A percentile compares a stretch with the other conserved stretches of the same genome.
Conservation (phyloP, 2,797 vertebrate genomes). For the Vipera latastei region DNA sequence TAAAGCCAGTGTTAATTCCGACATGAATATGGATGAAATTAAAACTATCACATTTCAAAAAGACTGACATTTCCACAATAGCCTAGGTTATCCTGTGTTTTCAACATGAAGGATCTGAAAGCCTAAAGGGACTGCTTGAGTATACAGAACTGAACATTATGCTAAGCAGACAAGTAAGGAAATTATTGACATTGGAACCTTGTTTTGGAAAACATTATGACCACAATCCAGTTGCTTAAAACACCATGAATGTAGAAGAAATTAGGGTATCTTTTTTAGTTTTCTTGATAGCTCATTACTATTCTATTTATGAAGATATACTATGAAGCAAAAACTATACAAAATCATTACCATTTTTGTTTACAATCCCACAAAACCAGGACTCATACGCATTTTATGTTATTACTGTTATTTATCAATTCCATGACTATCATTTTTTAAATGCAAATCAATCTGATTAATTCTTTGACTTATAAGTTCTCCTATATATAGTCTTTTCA, state of each 20-base stretch:
- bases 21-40: constrained; percentile 29
- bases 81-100: neutral
- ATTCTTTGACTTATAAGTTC: neutral
- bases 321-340: neutral
- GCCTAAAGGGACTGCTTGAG: neutral
- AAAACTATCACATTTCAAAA: constrained; percentile 10
- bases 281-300: neutral
- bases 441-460: neutral
- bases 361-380: neutral
- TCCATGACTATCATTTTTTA: neutral
- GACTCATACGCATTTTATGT: neutral
- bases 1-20: neutral
- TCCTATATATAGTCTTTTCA: neutral
- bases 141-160: constrained; percentile 20
- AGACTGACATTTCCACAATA: constrained; percentile 18
- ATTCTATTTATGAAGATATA: neutral
- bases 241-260: neutral
- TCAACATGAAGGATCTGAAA: constrained; percentile 20
- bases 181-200: constrained; percentile 17
- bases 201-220: neutral
- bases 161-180: constrained; percentile 25
- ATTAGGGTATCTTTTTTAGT: neutral
- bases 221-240: neutral
- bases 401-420: neutral
- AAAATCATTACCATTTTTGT: neutral